phyloP scores from a whole-genome alignment of 2,888 invertebrate species.

The Drosophila birchii region DNA sequence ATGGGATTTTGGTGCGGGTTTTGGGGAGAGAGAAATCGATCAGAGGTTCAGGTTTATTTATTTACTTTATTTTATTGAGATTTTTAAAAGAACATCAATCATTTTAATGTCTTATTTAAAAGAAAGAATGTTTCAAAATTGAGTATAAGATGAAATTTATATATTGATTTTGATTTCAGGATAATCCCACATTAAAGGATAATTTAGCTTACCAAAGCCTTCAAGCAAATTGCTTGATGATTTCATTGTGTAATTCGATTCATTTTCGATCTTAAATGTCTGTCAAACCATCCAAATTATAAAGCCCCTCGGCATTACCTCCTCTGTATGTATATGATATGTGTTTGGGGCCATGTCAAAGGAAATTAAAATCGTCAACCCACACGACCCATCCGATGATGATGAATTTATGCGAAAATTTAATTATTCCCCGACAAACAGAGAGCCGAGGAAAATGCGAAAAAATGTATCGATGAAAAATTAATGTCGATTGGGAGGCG shows the following conservation, averaged over 20 bases:
- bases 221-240: constrained; percentile 1
- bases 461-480: constrained; percentile 67
- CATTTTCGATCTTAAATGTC: constrained; percentile 11
- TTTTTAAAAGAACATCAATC: too few species aligned
- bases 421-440: constrained; percentile 75
- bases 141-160: too few species aligned
- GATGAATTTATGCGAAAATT: constrained; percentile 78
- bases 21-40: neutral
- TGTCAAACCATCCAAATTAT: constrained; percentile 17
- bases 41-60: neutral
- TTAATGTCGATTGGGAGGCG: constrained; percentile 72
- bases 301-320: neutral
- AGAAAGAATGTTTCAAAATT: rapidly evolving
- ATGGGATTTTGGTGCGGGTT: constrained; percentile 7
- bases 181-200: neutral
- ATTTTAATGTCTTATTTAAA: neutral
- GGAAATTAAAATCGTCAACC: constrained; percentile 69
- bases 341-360: constrained; percentile 55
- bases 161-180: neutral
- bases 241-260: constrained; percentile 8
- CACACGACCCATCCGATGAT: constrained; percentile 54
- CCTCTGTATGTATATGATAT: neutral
- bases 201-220: neutral
- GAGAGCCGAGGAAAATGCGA: constrained; percentile 19
- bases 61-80: neutral